Base-by-base conservation (phyloP, 2,888 invertebrate species). In the Noctua janthe region DNA sequence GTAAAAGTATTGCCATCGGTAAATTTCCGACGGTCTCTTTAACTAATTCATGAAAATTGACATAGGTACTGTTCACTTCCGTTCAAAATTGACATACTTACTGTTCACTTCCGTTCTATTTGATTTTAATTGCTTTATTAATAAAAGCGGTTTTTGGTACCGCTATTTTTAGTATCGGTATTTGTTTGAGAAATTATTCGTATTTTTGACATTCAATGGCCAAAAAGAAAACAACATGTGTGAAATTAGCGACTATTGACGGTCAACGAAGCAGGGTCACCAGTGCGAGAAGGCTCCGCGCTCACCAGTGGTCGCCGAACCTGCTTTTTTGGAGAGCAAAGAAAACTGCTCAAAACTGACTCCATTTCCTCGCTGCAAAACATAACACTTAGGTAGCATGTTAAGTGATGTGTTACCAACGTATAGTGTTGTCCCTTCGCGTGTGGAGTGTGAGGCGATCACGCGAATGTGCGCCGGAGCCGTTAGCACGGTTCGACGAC, bases 401-500 rank as follows among this genome's bases (percentile, higher is more conserved):
- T 71, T 70, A 80, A 62, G 49, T 77, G 69, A 80, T 15, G 74
- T 76, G 70, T 75, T 76, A 56, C 70, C 43, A 80, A 51, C 73
- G 74, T 80, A 20, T 80, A 75, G 78, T 69, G 80, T 54, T 82
- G 85, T 89, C 88, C 89, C 89, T 89, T 85, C 51, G 82, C 89
- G 84, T 83, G 85, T 83, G 59, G 81, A 74, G 78, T 81, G 78
- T 80, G 81, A 84, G 79, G 78, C 79, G 87, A 87, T 84, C 89
- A 88, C 90, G 89, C 90, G 88, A 89, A 90, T 88, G 88, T 87
- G 83, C 89, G 69, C 69, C 47, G 89, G 84, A 87, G 76, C 90
- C 91, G 91, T 91, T 91, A 91, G 78, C 84, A 69, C 74, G 86
- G 91, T 85, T 90, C 91, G 84, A 87, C 88, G 91, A 91, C 91